Percentiles rank a stretch among this genome's conserved stretches.
Conservation (phyloP, 1,140 invertebrate genomes). For the Eupristina koningsbergeri region DNA sequence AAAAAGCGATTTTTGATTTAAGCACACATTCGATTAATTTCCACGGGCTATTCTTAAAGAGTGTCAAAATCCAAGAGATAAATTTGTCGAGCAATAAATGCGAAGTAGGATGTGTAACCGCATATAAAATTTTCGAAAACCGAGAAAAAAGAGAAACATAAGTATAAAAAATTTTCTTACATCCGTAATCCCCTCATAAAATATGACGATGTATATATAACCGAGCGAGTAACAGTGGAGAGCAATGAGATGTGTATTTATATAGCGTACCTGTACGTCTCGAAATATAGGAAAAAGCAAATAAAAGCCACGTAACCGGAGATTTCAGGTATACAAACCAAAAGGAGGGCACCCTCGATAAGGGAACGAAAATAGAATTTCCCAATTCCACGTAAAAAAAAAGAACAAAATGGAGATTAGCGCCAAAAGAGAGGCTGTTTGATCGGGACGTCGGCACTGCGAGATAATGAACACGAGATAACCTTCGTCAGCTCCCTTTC, state of each 20-base stretch:
- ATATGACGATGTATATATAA: background rate
- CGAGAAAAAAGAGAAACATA: no score
- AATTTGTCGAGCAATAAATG: background rate
- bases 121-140: no score
- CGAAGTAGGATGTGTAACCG: background rate
- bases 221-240: background rate
- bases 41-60: background rate
- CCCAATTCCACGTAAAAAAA: background rate
- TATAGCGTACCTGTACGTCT: background rate
- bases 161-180: no score
- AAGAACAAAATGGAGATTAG: background rate
- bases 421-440: background rate
- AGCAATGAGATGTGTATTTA: background rate
- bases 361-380: constrained; percentile 10
- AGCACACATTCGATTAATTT: background rate
- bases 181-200: background rate
- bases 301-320: background rate
- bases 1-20: background rate
- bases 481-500: background rate
- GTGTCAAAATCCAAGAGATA: no score
- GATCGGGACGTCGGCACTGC: background rate
- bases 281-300: background rate
- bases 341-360: background rate
- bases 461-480: background rate
- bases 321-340: constrained; percentile 26